Conservation (phyloP, 2,888 invertebrate species). For the Trimorus sp. region DNA sequence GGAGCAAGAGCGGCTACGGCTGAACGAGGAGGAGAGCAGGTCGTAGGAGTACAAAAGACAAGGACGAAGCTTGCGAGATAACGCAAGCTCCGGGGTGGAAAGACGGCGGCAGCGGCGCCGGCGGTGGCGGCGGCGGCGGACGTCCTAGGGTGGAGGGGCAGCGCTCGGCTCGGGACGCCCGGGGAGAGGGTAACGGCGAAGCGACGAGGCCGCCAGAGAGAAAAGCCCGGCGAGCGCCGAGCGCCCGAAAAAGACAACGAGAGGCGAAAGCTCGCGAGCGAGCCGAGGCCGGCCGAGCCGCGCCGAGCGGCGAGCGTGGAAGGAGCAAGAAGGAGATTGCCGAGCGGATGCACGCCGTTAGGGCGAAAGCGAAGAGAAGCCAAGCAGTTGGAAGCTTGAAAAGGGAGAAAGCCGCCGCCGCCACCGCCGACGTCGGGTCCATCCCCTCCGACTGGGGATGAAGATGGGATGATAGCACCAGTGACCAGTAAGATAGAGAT, state of each 20-base stretch:
- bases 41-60: constrained; percentile 50
- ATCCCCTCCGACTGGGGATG: constrained; percentile 53
- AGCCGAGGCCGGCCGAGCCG: constrained; percentile 70
- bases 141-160: constrained; percentile 57
- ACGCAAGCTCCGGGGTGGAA: constrained; percentile 57
- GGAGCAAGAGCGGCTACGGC: constrained; percentile 64
- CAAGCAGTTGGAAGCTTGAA: constrained; percentile 64
- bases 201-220: constrained; percentile 55
- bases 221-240: constrained; percentile 18
- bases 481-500: too few relatives aligned
- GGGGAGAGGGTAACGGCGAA: constrained; percentile 45
- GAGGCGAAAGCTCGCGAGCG: constrained; percentile 52
- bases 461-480: too few relatives aligned
- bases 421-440: constrained; percentile 56
- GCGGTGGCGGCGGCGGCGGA: constrained; percentile 69
- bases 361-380: constrained; percentile 65
- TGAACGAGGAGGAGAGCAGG: constrained; percentile 51
- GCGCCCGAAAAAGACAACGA: constrained; percentile 47
- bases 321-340: constrained; percentile 58
- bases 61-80: constrained; percentile 58
- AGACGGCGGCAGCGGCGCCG: constrained; percentile 69
- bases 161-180: constrained; percentile 44
- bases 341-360: constrained; percentile 49
- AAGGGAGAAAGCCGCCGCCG: constrained; percentile 62
- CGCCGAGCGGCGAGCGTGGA: constrained; percentile 66